Base-by-base conservation (phyloP, 2,888 invertebrate species). In the Eupithecia subumbrata region DNA sequence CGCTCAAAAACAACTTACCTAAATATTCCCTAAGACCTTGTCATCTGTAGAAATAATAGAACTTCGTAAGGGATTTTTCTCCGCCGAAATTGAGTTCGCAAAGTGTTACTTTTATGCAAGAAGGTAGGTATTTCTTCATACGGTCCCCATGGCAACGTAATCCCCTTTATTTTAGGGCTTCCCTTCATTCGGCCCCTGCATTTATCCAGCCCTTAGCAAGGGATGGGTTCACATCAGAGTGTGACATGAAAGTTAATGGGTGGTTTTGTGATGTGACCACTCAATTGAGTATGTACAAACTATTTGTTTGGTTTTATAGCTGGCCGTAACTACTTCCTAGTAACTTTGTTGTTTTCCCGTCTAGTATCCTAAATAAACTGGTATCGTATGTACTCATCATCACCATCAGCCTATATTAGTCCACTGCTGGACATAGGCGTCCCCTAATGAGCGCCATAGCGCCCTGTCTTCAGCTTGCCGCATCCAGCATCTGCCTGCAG, bases 101-200 rank as follows among this genome's bases (percentile, higher is more conserved):
- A 84, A 84, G 80, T 82, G 84, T 85, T 86, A 89, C 89, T 90
- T 89, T 88, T 88, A 88, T 90, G 88, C 89, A 88, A 88, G 87
- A 80, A 73, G 73, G 79, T 73, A 56, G 84, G 79, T 81, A 80
- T 82, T 84, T 85, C 84, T 85, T 85, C 88, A 84, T 90, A 82
- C 86, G 88, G 81, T 82, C 76, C 76, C 79, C 83, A 88, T 90
- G 85, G 89, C 85, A 87, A 93, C 93, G 88, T 88, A 89, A 92
- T 92, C 91, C 92, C 92, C 89, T 91, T 91, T 90, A 91, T 91
- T 93, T 90, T 89, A 90, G 87, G 89, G 67, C 84, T 86, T 86
- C 92, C 91, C 89, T 87, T 81, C 84, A 82, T 80, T 80, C 84
- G 86, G 69, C 75, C 88, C 85, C 83, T 82, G 81, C 82, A 80